Evolutionary conservation across 1,140 invertebrate genomes (phyloP), one percentile per base, ranked within the genome.

Genomic region (Bursaphelenchus mucronatus): DNA sequence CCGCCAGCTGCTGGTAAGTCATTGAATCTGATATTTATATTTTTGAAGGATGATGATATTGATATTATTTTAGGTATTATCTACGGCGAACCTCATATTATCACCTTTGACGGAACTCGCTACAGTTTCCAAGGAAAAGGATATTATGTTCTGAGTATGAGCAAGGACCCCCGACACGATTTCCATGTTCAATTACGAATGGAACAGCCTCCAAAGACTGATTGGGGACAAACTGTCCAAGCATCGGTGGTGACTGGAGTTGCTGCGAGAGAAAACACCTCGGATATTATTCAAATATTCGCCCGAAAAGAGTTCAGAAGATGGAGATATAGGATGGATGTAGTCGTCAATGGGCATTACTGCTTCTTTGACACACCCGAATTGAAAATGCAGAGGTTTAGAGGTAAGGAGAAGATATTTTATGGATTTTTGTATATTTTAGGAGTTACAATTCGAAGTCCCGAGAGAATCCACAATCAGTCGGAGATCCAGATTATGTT

Each of bases 61-160:
- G 9, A 63, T 61, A 54, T 15, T 21, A n/a, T 15, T 68, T 8
- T 71, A 87, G 87, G 85, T 10, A 83, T 89, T 19, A 88, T 94
- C 21, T 96, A 91, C 80, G 94, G 94, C 0, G 92, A 96, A 83
- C 92, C 93, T 0, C 94, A 97, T 81, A 85, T 97, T 44, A 87
- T 91, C 11, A 97, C 93, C 0, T 97, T 95, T 79, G 93, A 97
- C 80, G 87, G 89, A 61, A 79, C 88, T 4, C 86, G 88, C 21
- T 96, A 94, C 76, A 94, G 91, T 0, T 96, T 97, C 82, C 94
- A 95, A 76, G 93, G 92, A 0, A 89, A 91, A 84, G 94, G 94
- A 66, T 93, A 97, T 83, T 97, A 90, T 75, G 89, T 92, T 2
- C 82, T 97, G 66, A 86, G 90, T 0, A 86, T 88, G 70, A 88